Conservation (phyloP, 2,888 invertebrate genomes). For the Hypomecis atomaria region DNA sequence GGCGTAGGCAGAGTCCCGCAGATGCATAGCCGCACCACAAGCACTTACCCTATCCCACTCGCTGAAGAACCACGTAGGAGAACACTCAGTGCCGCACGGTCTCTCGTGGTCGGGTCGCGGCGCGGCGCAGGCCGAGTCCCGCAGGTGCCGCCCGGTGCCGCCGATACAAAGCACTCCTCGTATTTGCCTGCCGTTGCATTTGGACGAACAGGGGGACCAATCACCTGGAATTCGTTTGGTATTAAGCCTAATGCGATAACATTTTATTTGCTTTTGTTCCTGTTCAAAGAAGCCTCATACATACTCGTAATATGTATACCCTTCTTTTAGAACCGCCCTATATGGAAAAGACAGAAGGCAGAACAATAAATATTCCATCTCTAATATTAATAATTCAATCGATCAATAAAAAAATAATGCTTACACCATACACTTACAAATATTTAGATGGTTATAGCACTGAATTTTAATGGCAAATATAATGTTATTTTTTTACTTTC, state of each 20-base stretch:
- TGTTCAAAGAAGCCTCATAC: too few relatives aligned
- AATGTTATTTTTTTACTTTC: too few relatives aligned
- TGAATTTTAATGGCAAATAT: too few relatives aligned
- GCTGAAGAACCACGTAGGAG: conserved; percentile 89
- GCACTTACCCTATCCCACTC: conserved; percentile 89
- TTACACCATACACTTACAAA: too few relatives aligned
- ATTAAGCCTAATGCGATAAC: neutral
- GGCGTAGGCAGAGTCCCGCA: conserved; percentile 85
- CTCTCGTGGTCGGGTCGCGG: conserved; percentile 87
- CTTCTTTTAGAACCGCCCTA: too few relatives aligned
- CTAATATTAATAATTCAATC: too few relatives aligned
- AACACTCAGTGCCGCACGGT: conserved; percentile 86
- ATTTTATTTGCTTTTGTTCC: neutral
- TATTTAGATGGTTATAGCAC: too few relatives aligned
- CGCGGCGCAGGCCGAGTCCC: conserved; percentile 85
- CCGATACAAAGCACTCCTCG: conserved; percentile 88
- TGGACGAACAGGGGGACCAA: conserved; percentile 82
- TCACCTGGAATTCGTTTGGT: conserved; percentile 58
- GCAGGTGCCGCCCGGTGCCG: conserved; percentile 82
- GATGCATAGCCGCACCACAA: too few relatives aligned
- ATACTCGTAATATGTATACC: too few relatives aligned
- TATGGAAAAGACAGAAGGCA: too few relatives aligned
- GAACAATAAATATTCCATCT: too few relatives aligned
- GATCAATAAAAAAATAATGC: too few relatives aligned
- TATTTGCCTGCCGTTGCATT: conserved; percentile 83